A percentile compares a stretch with the other conserved stretches of the same genome.
These are phyloP conservation scores for Typhlichthys subterraneus DNA, from an alignment of 2,797 vertebrate species.

Conservation along the genomic window DNA sequence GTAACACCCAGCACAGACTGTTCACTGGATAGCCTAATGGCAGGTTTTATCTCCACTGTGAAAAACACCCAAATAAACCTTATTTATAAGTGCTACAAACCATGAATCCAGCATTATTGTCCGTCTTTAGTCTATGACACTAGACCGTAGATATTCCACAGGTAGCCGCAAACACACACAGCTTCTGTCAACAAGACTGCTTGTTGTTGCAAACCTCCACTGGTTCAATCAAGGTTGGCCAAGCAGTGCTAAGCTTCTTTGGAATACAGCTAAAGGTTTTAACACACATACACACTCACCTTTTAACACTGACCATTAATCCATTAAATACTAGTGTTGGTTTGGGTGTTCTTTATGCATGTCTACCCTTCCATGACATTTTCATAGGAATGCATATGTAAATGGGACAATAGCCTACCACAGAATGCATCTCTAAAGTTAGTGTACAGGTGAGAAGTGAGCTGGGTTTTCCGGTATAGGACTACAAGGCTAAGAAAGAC, in stretches of 20 bases:
- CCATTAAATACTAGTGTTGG: too few species aligned
- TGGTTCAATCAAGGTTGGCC: conserved; percentile 32
- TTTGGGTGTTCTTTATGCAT: too few species aligned
- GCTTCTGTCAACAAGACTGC: conserved; percentile 30
- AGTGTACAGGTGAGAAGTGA: too few species aligned
- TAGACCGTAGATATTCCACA: conserved; percentile 1
- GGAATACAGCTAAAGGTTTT: conserved; percentile 68
- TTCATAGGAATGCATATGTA: too few species aligned
- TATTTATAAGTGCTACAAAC: background rate
- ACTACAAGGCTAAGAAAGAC: too few species aligned
- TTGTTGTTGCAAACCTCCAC: conserved; percentile 7
- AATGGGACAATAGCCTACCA: too few species aligned
- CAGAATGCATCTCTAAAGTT: too few species aligned
- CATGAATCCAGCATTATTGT: background rate
- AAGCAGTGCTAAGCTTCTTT: conserved; percentile 75
- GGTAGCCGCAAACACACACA: conserved; percentile 16
- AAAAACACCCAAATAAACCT: too few species aligned
- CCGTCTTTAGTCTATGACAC: conserved; percentile 6
- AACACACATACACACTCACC: conserved; percentile 4
- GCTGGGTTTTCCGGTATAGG: too few species aligned
- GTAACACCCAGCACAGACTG: background rate
- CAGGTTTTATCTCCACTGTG: background rate
- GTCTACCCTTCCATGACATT: too few species aligned
- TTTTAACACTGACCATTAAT: background rate
- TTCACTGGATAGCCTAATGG: background rate